phyloP scores from a whole-genome alignment of 30 jellyfish, hydroid and myxozoan genomes.

The Chrysaora quinquecirrha region DNA sequence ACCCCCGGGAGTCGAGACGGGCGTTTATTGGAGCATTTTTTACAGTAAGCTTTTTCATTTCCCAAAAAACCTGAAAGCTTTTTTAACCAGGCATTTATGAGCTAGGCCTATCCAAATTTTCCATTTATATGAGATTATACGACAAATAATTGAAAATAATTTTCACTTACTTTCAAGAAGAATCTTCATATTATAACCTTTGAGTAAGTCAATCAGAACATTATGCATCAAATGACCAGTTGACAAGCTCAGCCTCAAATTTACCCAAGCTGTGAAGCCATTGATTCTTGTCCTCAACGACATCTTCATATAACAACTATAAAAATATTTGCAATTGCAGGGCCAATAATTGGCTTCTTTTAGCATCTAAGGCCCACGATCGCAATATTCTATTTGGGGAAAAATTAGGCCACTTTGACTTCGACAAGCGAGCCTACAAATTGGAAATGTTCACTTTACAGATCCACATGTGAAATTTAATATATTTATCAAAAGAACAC shows the following conservation, averaged over 20 bases:
- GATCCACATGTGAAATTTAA: background rate
- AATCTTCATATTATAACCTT: conserved; percentile 71
- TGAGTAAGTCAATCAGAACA: conserved; percentile 72
- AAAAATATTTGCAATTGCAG: background rate
- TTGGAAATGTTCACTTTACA: background rate
- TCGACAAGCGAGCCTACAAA: background rate
- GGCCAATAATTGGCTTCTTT: background rate
- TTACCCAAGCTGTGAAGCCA: conserved; percentile 86
- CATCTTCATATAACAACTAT: too few species aligned
- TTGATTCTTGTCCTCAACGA: conserved; percentile 58
- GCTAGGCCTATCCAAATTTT: too few species aligned
- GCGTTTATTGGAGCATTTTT: background rate
- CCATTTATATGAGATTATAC: too few species aligned
- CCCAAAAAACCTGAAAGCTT: background rate
- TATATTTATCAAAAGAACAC: too few species aligned
- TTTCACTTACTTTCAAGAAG: conserved; percentile 72
- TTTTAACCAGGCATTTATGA: too few species aligned
- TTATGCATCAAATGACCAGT: conserved; percentile 65
- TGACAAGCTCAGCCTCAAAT: conserved; percentile 48
- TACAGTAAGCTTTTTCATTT: background rate
- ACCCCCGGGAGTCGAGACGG: too few species aligned
- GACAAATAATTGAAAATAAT: too few species aligned
- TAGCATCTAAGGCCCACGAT: background rate
- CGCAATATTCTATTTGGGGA: background rate
- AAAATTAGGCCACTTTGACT: background rate